A percentile compares a stretch with the other conserved stretches of the same genome.
Conservation (phyloP, 2,888 invertebrate genomes). For the Sialis fuliginosa region DNA sequence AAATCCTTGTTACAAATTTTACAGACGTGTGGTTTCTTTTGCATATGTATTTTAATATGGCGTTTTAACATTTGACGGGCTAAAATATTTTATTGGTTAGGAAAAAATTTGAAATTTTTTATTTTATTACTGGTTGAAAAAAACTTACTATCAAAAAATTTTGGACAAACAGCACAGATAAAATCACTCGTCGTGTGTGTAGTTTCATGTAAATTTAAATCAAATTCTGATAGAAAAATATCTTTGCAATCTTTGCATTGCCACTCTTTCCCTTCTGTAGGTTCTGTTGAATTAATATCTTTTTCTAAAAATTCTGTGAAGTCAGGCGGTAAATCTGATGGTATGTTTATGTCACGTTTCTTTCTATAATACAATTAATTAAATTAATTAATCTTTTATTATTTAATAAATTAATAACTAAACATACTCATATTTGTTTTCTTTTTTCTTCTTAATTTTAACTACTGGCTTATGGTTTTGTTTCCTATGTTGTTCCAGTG, state of each 20-base stretch:
- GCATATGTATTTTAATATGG: conserved; percentile 34
- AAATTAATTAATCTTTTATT: background rate
- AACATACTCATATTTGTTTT: too few species aligned
- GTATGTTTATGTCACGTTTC: background rate
- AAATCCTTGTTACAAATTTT: conserved; percentile 31
- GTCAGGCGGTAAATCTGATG: conserved; percentile 9
- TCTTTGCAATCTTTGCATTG: conserved; percentile 28
- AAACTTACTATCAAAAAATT: conserved; percentile 29
- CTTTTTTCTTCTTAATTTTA: too few species aligned
- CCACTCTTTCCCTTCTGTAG: conserved; percentile 12
- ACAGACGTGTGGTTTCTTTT: conserved; percentile 31
- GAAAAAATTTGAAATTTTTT: background rate
- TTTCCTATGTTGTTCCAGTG: too few species aligned
- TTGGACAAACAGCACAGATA: conserved; percentile 27
- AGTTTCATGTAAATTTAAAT: conserved; percentile 29
- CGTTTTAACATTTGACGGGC: conserved; percentile 25
- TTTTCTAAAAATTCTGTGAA: conserved; percentile 15
- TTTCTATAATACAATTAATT: background rate
- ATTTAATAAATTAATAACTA: too few species aligned
- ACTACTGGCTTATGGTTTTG: too few species aligned
- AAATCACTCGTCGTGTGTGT: conserved; percentile 25
- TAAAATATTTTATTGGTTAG: conserved; percentile 7
- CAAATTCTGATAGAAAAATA: conserved; percentile 27
- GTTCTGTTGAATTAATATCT: conserved; percentile 18
- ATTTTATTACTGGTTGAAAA: background rate